Percentiles rank a stretch among this genome's conserved stretches.
phyloP scores from a whole-genome alignment of 30 jellyfish, hydroid and myxozoan genomes.

The Pelagia noctiluca region DNA sequence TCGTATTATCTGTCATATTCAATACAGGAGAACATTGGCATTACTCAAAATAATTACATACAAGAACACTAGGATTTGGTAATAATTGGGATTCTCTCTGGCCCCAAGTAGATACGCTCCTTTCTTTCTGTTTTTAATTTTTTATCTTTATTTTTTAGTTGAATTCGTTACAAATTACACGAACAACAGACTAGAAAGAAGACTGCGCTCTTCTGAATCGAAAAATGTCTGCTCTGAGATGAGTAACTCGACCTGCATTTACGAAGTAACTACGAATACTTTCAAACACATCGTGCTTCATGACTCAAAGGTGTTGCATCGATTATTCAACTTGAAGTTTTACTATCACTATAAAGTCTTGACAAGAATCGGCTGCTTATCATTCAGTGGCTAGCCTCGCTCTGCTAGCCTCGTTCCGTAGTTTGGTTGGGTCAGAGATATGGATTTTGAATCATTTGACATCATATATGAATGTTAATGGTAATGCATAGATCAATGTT shows the following conservation, averaged over 20 bases:
- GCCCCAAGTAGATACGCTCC: too few relatives aligned
- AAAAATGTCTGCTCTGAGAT: slow-evolving; percentile 9
- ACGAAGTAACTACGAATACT: slow-evolving; percentile 46
- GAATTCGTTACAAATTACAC: slow-evolving; percentile 57
- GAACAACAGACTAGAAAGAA: slow-evolving; percentile 29
- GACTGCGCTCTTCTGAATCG: slow-evolving; percentile 24
- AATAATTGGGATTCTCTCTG: not conserved
- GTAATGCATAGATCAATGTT: too few relatives aligned
- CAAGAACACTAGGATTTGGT: too few relatives aligned
- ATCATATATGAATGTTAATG: too few relatives aligned
- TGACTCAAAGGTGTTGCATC: slow-evolving; percentile 28
- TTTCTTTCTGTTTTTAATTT: not conserved
- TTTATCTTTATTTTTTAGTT: too few relatives aligned
- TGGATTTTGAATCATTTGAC: too few relatives aligned
- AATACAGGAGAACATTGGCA: not conserved
- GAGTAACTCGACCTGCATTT: slow-evolving; percentile 8
- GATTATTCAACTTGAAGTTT: not conserved
- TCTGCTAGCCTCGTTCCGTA: too few relatives aligned
- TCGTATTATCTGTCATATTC: not conserved
- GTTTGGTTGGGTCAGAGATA: too few relatives aligned
- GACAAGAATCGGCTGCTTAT: too few relatives aligned
- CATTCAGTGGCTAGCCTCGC: too few relatives aligned
- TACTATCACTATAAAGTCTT: not conserved
- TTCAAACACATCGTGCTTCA: slow-evolving; percentile 51
- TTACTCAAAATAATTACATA: not conserved